Evolutionary conservation across 2,797 vertebrate species (phyloP).

Genomic region (Orientallactaga sibirica): DNA sequence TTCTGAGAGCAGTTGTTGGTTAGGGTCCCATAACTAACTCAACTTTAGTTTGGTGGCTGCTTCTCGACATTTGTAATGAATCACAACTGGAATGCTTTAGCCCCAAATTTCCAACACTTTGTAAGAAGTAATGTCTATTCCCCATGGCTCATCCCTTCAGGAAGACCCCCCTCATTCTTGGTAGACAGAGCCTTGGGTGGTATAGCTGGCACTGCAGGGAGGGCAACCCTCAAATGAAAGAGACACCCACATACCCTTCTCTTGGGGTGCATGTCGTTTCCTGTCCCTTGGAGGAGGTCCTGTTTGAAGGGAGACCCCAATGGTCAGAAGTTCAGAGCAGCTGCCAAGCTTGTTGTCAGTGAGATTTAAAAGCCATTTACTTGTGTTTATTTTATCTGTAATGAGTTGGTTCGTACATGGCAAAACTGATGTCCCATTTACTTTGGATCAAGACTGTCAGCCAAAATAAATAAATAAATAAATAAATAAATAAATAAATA

Average conservation of each 20-base stretch:
- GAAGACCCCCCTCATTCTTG: not conserved
- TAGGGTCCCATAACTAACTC: not conserved
- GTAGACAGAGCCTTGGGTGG: not conserved
- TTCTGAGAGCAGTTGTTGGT: not conserved
- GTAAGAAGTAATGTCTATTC: no score
- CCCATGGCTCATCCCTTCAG: accelerated
- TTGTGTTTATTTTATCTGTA: slow-evolving; percentile 71
- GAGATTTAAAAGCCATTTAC: slow-evolving; percentile 68
- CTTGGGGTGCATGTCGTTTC: not conserved
- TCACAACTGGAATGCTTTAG: not conserved
- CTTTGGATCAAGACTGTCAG: not conserved
- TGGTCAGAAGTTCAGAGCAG: slow-evolving; percentile 1
- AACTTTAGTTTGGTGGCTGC: not conserved
- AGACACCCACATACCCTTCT: not conserved
- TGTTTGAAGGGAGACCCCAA: not conserved
- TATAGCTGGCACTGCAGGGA: not conserved
- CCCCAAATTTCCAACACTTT: not conserved
- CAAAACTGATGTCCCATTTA: slow-evolving; percentile 44
- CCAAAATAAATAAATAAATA: no score
- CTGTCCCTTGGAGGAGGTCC: not conserved
- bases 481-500: no score
- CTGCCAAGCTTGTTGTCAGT: slow-evolving; percentile 35
- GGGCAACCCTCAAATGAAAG: not conserved
- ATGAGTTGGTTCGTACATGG: slow-evolving; percentile 59
- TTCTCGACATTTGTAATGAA: not conserved